These are phyloP conservation scores for Lasioglossum baleicum DNA, from an alignment of 1,140 invertebrate species.

Conservation along the genomic window DNA sequence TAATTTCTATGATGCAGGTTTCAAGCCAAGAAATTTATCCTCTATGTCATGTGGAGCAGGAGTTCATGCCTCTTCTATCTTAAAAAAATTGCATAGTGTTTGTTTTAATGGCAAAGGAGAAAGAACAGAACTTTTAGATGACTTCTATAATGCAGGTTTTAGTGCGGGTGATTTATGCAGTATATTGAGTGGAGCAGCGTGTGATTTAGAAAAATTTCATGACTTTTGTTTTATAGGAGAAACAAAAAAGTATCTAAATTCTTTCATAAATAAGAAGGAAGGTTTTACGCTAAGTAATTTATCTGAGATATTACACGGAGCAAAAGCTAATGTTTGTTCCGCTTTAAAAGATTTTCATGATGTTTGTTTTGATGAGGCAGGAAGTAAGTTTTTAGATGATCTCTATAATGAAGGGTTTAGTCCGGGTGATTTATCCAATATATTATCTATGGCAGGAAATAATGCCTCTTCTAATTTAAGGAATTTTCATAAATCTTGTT, in stretches of 20 bases:
- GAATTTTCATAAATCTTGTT: too few species aligned
- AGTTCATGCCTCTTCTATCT: neutral
- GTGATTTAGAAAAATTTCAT: neutral
- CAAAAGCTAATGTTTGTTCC: too few species aligned
- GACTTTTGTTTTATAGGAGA: constrained; percentile 8
- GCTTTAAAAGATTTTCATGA: too few species aligned
- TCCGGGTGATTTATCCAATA: too few species aligned
- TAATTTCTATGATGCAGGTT: neutral
- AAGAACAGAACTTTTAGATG: neutral
- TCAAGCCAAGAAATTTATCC: neutral
- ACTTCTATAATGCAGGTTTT: constrained; percentile 4
- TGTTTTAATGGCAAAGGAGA: neutral
- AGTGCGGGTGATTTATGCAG: neutral
- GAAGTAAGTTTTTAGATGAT: too few species aligned
- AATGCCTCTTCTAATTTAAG: too few species aligned
- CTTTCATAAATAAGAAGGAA: neutral
- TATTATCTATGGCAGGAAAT: too few species aligned
- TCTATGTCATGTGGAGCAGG: neutral
- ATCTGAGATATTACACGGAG: too few species aligned
- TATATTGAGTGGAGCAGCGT: neutral
- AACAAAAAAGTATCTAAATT: constrained; percentile 5
- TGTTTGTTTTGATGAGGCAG: too few species aligned
- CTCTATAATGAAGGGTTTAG: too few species aligned
- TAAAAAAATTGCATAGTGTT: neutral
- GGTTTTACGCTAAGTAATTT: neutral